Evolutionary conservation across 92 coral and sea anemone genomes (phyloP), one percentile per base, ranked within the genome.

Genomic region (Epizoanthus stellaris): DNA sequence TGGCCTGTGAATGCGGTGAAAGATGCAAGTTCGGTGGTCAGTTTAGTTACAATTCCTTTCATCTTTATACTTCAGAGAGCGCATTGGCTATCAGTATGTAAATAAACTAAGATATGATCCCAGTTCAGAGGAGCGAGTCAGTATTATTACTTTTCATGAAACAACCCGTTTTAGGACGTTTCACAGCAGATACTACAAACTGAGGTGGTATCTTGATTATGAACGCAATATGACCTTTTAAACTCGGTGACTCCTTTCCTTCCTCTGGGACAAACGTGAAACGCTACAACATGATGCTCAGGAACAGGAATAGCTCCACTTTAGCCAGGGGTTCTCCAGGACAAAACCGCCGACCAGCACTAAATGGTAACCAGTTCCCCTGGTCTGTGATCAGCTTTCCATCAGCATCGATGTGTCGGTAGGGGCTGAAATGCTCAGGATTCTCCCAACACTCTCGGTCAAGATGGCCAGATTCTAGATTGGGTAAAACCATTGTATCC

Each of bases 321-420:
- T 17, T 23, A 17, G 17, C 66, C 8, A 61, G 66, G 20, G 66
- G 20, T 61, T 61, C 66, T 14, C 66, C 66, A 23, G 66, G 66
- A 61, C 66, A 61, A 61, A 61, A 17, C 20, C 66, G 25, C 2
- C 66, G 66, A n/a, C 66, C 66, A 61, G 66, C 66, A 61, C 66
- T 14, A 61, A 61, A 61, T 0, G 25, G 25, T 0, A 23, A 0
- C 25, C 25, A 23, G 25, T 23, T 23, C 25, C 25, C 25, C 25
- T 23, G 25, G 25, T 23, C 25, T 23, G 25, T 23, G 25, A 23
- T 23, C 25, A 23, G 25, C 0, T 23, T 23, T 23, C 25, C 25
- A 23, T 23, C 25, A 23, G 25, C 25, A 23, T 23, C 25, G 25
- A 23, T 23, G 25, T 23, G 25, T 23, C 25, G 25, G 25, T 23